Percentiles rank a stretch among this genome's conserved stretches.
Conservation (phyloP, 2,113 vertebrate species). For the Ophthalmolycus amberensis region DNA sequence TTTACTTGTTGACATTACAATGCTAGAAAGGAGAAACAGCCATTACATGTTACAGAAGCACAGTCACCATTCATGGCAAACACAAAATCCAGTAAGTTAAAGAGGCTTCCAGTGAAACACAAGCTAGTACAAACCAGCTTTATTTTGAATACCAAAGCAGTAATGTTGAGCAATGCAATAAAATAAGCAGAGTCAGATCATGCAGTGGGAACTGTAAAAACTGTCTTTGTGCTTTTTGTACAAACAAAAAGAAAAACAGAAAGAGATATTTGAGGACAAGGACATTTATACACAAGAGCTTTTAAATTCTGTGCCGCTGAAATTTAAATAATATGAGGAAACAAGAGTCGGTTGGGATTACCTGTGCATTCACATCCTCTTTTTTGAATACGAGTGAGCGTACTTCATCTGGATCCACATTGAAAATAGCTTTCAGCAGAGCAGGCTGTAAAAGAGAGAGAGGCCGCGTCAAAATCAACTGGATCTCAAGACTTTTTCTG, state of each 20-base stretch:
- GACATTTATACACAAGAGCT: neutral
- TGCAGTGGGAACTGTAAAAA: slow-evolving; percentile 36
- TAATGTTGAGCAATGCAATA: slow-evolving; percentile 54
- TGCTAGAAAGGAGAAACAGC: neutral
- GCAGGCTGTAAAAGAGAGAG: slow-evolving; percentile 86
- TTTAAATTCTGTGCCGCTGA: slow-evolving; percentile 12
- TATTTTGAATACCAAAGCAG: slow-evolving; percentile 44
- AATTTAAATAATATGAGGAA: slow-evolving; percentile 45
- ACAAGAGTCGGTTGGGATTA: slow-evolving; percentile 70
- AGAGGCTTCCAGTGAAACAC: slow-evolving; percentile 15
- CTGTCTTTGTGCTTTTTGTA: slow-evolving; percentile 29
- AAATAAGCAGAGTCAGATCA: slow-evolving; percentile 49
- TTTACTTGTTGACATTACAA: neutral
- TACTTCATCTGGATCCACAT: slow-evolving; percentile 98
- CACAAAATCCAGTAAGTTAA: neutral
- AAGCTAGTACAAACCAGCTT: slow-evolving; percentile 38
- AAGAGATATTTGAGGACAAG: slow-evolving; percentile 21
- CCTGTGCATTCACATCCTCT: slow-evolving; percentile 99
- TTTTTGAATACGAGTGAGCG: slow-evolving; percentile 99
- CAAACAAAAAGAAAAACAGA: neutral
- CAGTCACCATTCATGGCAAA: neutral
- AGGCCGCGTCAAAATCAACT: slow-evolving; percentile 5
- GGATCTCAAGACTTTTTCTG: neutral
- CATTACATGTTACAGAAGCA: neutral
- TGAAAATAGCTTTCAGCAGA: slow-evolving; percentile 99